Evolutionary conservation across 1,140 invertebrate species (phyloP).

Genomic region (Micrasema minimum): DNA sequence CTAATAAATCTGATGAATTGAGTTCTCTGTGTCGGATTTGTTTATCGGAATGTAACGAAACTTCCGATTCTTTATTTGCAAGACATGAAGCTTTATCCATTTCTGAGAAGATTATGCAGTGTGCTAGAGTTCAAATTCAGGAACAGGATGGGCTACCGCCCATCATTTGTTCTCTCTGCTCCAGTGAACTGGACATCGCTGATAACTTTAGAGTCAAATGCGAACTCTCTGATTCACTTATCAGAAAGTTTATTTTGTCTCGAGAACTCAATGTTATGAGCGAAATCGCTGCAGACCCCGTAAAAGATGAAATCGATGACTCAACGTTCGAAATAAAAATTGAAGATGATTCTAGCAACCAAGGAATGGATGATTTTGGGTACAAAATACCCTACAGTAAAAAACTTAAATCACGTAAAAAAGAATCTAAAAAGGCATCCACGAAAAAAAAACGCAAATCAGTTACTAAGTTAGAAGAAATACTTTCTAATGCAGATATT

Average conservation of each 20-base stretch:
- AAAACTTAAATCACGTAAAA: not conserved
- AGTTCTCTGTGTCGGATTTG: constrained; percentile 27
- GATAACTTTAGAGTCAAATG: constrained; percentile 32
- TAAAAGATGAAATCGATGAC: not conserved
- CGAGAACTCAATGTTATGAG: not conserved
- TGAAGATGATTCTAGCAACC: not conserved
- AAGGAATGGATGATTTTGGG: not conserved
- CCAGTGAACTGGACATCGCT: constrained; percentile 15
- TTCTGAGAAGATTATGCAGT: constrained; percentile 30
- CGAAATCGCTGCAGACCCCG: not conserved
- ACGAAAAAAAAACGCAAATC: constrained; percentile 18
- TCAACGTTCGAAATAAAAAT: constrained; percentile 19
- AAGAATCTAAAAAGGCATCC: not conserved
- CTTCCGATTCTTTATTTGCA: constrained; percentile 8
- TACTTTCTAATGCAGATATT: not conserved
- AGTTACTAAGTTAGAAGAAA: not conserved
- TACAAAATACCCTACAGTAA: not conserved
- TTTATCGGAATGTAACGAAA: not conserved
- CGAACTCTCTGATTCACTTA: constrained; percentile 24
- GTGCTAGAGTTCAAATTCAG: constrained; percentile 13
- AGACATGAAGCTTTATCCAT: not conserved
- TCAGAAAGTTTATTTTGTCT: constrained; percentile 7
- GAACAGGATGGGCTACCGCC: constrained; percentile 13
- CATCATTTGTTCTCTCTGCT: constrained; percentile 15
- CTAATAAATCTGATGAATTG: constrained; percentile 12